A percentile compares a stretch with the other conserved stretches of the same genome.
These are phyloP conservation scores for Protobothrops flavoviridis DNA, from an alignment of 2,113 vertebrate genomes.

Conservation along the genomic window DNA sequence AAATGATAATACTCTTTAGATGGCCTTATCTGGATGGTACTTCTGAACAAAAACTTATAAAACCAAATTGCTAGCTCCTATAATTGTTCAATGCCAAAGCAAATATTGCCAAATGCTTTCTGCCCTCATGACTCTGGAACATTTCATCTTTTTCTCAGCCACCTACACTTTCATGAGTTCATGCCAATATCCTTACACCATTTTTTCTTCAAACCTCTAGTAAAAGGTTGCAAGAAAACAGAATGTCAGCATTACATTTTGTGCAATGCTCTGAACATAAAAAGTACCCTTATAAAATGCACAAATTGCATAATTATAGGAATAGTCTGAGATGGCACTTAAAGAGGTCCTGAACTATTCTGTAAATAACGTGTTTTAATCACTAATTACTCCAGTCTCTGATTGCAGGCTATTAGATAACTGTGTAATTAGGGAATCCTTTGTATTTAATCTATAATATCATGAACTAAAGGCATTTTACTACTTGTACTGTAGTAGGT, in stretches of 20 bases:
- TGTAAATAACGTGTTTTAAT: conserved; percentile 17
- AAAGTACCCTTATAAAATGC: conserved; percentile 16
- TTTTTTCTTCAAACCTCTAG: background rate
- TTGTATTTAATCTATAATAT: conserved; percentile 8
- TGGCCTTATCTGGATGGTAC: background rate
- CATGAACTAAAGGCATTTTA: background rate
- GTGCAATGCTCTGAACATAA: background rate
- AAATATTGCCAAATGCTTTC: background rate
- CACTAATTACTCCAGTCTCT: conserved; percentile 18
- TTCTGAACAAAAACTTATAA: background rate
- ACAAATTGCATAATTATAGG: conserved; percentile 21
- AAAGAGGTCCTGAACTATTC: conserved; percentile 24
- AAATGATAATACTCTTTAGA: background rate
- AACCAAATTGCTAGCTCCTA: background rate
- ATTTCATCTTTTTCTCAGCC: background rate
- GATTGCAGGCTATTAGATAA: conserved; percentile 27
- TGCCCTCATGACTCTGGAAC: background rate
- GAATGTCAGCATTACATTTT: background rate
- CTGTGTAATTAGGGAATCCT: conserved; percentile 10
- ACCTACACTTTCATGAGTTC: background rate
- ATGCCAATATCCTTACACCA: background rate
- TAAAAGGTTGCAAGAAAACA: background rate
- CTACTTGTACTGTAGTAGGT: background rate
- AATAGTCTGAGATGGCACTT: conserved; percentile 8
- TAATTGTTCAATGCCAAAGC: background rate